Evolutionary conservation across 2,888 invertebrate genomes (phyloP).

Genomic region (Orthosia incerta): DNA sequence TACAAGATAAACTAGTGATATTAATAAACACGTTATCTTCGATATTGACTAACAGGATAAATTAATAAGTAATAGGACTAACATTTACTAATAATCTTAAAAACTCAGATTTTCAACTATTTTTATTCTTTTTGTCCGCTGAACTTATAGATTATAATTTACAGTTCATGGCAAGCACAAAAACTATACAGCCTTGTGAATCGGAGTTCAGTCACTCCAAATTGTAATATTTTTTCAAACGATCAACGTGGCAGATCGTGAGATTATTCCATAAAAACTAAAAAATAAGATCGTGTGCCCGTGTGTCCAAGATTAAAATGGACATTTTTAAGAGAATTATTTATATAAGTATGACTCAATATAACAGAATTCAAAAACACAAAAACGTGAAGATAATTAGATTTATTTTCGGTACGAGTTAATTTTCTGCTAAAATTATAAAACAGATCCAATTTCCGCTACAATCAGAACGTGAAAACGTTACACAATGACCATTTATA

Average conservation of each 20-base stretch:
- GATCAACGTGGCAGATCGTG: conserved; percentile 12
- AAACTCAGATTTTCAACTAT: background rate
- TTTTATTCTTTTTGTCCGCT: conserved; percentile 29
- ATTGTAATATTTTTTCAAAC: conserved; percentile 52
- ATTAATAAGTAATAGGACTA: background rate
- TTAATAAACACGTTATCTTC: conserved; percentile 19
- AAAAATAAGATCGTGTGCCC: conserved; percentile 13
- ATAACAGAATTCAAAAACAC: background rate
- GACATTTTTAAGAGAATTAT: conserved; percentile 11
- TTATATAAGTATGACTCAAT: background rate
- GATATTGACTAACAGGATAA: conserved; percentile 30
- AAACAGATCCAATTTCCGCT: conserved; percentile 17
- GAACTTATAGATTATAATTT: conserved; percentile 42
- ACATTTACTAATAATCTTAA: background rate
- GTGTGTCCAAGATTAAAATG: background rate
- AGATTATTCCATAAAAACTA: conserved; percentile 36
- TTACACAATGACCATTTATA: conserved; percentile 16
- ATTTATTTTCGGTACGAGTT: background rate
- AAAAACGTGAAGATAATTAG: background rate
- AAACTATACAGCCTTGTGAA: conserved; percentile 53
- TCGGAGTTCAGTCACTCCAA: conserved; percentile 49
- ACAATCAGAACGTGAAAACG: conserved; percentile 9
- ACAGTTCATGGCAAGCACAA: conserved; percentile 50
- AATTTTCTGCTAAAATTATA: background rate
- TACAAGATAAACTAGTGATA: conserved; percentile 23